Evolutionary conservation across 1,140 invertebrate species (phyloP), one percentile per base, ranked within the genome.

Genomic region (Thaumetopoea pityocampa): DNA sequence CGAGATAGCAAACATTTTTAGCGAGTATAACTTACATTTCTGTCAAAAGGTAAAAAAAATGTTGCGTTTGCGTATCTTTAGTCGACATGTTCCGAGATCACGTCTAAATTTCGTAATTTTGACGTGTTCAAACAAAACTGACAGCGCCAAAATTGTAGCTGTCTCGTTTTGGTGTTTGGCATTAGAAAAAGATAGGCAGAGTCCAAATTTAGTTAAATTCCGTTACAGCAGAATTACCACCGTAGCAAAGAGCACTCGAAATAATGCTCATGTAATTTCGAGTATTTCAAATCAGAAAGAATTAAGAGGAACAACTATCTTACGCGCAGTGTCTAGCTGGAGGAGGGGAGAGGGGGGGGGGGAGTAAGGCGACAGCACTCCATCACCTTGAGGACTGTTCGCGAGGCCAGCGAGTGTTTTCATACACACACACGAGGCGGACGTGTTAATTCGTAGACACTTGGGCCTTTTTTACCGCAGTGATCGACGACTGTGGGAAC

Each of bases 371-470:
- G 74, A 73, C 76, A 80, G 68, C 77, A 60, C 77, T 79, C 56
- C 61, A 69, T 81, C 79, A 80, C 59, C 51, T 68, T 51, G 60
- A 81, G 79, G 44, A 74, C 77, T 56, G 74, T 79, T 61, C 46
- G 66, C 58, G 46, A 40, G 61, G 54, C 60, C 55, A 53, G 58
- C 62, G 67, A 82, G 69, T 81, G 80, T 80, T 84, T 81, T 81
- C 69, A 65, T 84, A 84, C 71, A 81, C 67, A 73, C 66, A 72
- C 69, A 72, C 64, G 59, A 69, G 60, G 45, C 63, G 56, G 76
- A 84, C 76, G 77, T 84, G 80, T 84, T 84, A 84, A 84, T 84
- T 84, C 74, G 63, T 81, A 80, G 80, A 77, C 64, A 80, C 69
- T 73, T 66, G 62, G 69, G 73, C 70, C 62, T 81, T 83, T 81